Percentiles rank a stretch among this genome's conserved stretches.
These are phyloP conservation scores for Acleris literana DNA, from an alignment of 2,888 invertebrate genomes.

Conservation along the genomic window DNA sequence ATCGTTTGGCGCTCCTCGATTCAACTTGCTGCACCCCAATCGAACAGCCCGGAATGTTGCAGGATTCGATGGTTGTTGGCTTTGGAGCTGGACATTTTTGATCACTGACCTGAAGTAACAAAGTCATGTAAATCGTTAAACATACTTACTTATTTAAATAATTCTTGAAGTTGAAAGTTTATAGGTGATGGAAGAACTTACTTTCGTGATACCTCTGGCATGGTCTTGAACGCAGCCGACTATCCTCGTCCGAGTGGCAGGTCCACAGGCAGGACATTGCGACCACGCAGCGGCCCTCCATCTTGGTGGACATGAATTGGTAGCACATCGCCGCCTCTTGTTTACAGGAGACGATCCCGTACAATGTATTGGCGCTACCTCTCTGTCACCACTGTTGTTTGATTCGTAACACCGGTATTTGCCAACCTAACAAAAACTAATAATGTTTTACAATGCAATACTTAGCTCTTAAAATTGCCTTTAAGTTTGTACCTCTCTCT, in stretches of 20 bases:
- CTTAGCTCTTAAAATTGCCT: not conserved
- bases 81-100: slow-evolving; percentile 67
- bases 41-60: slow-evolving; percentile 66
- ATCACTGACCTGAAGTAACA: slow-evolving; percentile 65
- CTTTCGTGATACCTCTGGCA: slow-evolving; percentile 74
- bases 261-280: slow-evolving; percentile 90
- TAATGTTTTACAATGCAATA: not conserved
- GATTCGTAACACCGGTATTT: slow-evolving; percentile 88
- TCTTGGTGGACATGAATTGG: slow-evolving; percentile 90
- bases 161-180: not conserved
- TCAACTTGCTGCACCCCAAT: slow-evolving; percentile 55
- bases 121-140: not conserved
- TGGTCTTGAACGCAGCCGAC: slow-evolving; percentile 88
- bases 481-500: not conserved
- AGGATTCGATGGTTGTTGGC: slow-evolving; percentile 61
- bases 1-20: slow-evolving; percentile 50
- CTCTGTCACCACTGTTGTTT: slow-evolving; percentile 85
- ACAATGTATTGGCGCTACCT: slow-evolving; percentile 76
- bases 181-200: slow-evolving; percentile 39
- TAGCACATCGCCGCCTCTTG: slow-evolving; percentile 86
- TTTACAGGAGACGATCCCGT: slow-evolving; percentile 85
- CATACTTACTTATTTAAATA: not conserved
- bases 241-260: slow-evolving; percentile 88
- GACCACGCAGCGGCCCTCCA: slow-evolving; percentile 92
- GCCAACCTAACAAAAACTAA: slow-evolving; percentile 78